Evolutionary conservation across 1,140 invertebrate genomes (phyloP), one percentile per base, ranked within the genome.

Genomic region (Musca domestica): DNA sequence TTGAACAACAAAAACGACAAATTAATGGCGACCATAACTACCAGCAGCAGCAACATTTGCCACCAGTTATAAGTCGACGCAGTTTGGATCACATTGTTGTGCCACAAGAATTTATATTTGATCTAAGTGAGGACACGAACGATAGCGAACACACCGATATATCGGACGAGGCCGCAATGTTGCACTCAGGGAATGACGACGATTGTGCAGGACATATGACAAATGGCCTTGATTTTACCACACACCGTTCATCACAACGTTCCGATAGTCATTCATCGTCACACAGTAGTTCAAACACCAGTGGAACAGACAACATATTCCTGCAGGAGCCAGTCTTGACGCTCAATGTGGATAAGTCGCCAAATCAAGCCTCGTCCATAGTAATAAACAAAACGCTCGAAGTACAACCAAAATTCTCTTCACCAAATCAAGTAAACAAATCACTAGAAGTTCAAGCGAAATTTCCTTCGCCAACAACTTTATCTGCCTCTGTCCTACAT

Each of bases 351-450:
- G 80, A 82, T 70, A 80, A 80, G 30, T 77, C 76, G 19, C 80
- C 74, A 67, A 82, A 76, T 66, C 81, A 81, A 67, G 74, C 80
- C 2, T 77, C 80, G 46, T 78, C 72, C 48, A 79, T 81, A 20
- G 77, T 78, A 61, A 82, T 82, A 17, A 82, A 81, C 64, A 79
- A 77, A 51, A 73, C 74, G 46, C 71, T 82, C 5, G 76, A 79
- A 58, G 70, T 79, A 19, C 74, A 75, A 30, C 73, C 76, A 15
- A 71, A 78, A 2, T 79, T 81, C 64, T 78, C 79, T 27, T 79
- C 77, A 20, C 34, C 34, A 41, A 41, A 41, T 41, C 34, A 41
- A 41, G 34, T 10, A n/a, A 82, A 81, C 64, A 79, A 77, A 51
- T 72, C 74, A 46, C 71, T 82, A 6, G 76, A 79, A 54, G 70